Conservation (phyloP, 2,888 invertebrate genomes). For the Leptinotarsa haldemani region DNA sequence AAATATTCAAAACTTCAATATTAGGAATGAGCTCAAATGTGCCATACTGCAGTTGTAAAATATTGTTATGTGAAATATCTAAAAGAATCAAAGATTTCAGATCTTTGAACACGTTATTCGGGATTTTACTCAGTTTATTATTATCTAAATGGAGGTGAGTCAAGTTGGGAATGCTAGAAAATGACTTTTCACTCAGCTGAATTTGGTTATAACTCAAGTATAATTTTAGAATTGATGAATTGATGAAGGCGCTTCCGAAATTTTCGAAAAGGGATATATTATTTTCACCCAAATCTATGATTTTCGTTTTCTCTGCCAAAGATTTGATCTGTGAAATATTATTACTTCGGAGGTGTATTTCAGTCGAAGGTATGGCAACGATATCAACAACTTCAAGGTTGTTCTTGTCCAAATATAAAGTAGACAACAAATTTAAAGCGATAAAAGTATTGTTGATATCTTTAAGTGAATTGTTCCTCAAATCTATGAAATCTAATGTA, state of each 20-base stretch:
- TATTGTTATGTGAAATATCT: conserved; percentile 1
- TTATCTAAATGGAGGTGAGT: conserved; percentile 1
- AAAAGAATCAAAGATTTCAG: neutral
- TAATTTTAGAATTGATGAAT: neutral
- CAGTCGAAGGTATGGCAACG: neutral
- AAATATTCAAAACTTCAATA: neutral
- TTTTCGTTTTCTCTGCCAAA: neutral
- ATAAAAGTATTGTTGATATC: neutral
- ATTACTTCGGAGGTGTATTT: neutral
- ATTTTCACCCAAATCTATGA: neutral
- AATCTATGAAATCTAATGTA: neutral
- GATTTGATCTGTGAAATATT: neutral
- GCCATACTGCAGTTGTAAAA: neutral
- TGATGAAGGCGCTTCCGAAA: neutral
- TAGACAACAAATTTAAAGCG: neutral
- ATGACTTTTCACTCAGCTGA: neutral
- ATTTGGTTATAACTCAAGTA: neutral
- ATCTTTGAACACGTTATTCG: neutral
- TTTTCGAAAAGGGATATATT: neutral
- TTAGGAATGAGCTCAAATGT: neutral
- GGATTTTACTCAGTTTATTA: neutral
- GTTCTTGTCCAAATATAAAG: neutral
- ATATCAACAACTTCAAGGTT: neutral
- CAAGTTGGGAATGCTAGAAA: neutral
- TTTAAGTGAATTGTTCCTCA: neutral